phyloP scores from a whole-genome alignment of 2,113 vertebrate genomes.

The Pseudopodoces humilis region DNA sequence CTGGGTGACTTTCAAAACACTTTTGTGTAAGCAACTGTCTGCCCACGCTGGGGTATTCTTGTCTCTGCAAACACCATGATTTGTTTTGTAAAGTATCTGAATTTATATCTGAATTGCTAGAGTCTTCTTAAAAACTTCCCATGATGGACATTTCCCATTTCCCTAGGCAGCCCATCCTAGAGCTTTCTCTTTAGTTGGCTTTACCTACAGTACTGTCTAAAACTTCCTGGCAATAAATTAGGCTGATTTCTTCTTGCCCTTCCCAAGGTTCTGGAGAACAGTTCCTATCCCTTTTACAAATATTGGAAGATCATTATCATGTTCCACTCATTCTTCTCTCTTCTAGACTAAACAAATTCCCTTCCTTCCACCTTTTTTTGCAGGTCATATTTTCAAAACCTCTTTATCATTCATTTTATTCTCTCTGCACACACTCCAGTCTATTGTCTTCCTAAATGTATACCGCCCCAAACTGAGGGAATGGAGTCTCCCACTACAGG shows the following conservation, averaged over 20 bases:
- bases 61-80: neutral
- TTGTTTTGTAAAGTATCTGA: neutral
- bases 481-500: neutral
- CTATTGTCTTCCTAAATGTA: neutral
- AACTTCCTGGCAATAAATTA: neutral
- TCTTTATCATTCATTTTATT: conserved; percentile 25
- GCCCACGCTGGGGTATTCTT: neutral
- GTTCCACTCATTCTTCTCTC: conserved; percentile 45
- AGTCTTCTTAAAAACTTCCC: neutral
- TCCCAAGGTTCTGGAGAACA: neutral
- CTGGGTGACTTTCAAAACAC: neutral
- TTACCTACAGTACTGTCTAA: neutral
- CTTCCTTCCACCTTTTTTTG: conserved; percentile 54
- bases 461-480: neutral
- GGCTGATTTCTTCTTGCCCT: neutral
- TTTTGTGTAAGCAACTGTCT: neutral
- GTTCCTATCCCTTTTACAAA: conserved; percentile 16
- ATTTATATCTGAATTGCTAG: neutral
- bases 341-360: conserved; percentile 54
- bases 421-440: neutral
- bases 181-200: neutral
- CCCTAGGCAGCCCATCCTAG: neutral
- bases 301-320: conserved; percentile 1
- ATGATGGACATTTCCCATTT: neutral
- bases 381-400: conserved; percentile 44